These are phyloP conservation scores for Stenotaenia linearis DNA, from an alignment of 2,888 invertebrate species.

Conservation along the genomic window DNA sequence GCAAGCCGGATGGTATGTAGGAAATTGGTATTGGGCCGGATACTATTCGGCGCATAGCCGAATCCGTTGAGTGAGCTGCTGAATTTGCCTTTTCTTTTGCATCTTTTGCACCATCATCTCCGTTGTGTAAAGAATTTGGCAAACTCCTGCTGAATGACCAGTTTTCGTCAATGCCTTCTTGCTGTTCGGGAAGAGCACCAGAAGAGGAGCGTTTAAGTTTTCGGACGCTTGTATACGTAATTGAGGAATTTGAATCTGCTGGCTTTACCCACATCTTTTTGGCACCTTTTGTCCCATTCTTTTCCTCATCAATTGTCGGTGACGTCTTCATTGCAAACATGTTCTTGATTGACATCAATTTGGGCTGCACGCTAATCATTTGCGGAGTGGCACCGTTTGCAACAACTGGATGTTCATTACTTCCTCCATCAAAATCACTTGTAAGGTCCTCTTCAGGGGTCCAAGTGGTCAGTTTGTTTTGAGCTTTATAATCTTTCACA, in stretches of 20 bases:
- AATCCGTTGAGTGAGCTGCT: background rate
- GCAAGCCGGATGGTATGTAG: background rate
- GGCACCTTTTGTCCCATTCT: conserved; percentile 20
- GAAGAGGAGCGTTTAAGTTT: conserved; percentile 63
- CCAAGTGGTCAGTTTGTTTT: conserved; percentile 54
- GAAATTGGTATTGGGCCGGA: conserved; percentile 26
- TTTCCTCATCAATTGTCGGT: conserved; percentile 28
- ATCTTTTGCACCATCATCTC: conserved; percentile 41
- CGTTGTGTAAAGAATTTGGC: conserved; percentile 68
- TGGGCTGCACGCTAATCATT: conserved; percentile 41
- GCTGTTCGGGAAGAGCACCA: conserved; percentile 38
- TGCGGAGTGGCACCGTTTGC: conserved; percentile 52
- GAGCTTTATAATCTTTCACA: background rate
- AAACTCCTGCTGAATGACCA: conserved; percentile 78
- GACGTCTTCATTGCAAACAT: conserved; percentile 38
- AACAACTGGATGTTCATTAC: conserved; percentile 37
- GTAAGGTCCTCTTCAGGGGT: conserved; percentile 81
- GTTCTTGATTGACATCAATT: conserved; percentile 39
- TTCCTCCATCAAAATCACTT: conserved; percentile 68
- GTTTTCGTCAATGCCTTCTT: conserved; percentile 55
- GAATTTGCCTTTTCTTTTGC: background rate
- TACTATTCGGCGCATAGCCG: background rate
- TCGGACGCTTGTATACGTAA: conserved; percentile 51
- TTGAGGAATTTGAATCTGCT: conserved; percentile 34
- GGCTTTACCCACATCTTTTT: conserved; percentile 21